Evolutionary conservation across 2,888 invertebrate genomes (phyloP), one percentile per base, ranked within the genome.

Genomic region (Candidula unifasciata): DNA sequence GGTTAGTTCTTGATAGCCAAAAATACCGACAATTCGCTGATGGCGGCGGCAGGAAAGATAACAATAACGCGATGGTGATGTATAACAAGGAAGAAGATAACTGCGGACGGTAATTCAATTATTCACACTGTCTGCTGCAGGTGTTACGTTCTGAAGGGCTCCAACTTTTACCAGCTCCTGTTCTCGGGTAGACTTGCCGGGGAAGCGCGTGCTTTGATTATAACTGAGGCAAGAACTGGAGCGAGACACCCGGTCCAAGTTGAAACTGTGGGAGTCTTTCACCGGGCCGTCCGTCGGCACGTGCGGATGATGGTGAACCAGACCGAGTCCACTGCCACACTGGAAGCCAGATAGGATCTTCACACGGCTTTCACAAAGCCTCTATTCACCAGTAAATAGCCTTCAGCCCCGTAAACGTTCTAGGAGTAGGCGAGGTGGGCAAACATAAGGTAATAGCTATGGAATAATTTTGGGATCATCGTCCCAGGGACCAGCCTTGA

Each of bases 361-460:
- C 54, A 54, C 54, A 52, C 54, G 3, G 52, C 54, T 30, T 52
- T 74, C 74, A 74, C 16, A n/a, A 30, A 54, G 74, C 16, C 27
- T 74, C 74, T 74, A 74, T 74, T 74, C 74, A 54, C 74, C 30
- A 21, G 44, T 44, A 54, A 74, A 54, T 3, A 30, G 74, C 33
- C 54, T 74, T 74, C 54, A 30, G 54, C 54, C 24, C 74, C 30
- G 24, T 74, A 54, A 74, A 74, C 54, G 54, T 16, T 2, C 27
- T 16, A 54, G 30, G 74, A 74, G 54, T 54, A 24, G 54, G 54
- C 18, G 52, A 54, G 30, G 3, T 54, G 52, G 52, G 24, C 54
- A 54, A 74, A 74, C 74, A 74, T 54, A 74, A 54, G 74, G 74
- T 74, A 54, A 74, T 74, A 54, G 74, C 52, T 74, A 74, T 54